Percentiles rank a stretch among this genome's conserved stretches.
These are phyloP conservation scores for Empidonax alnorum DNA, from an alignment of 2,113 vertebrate genomes.

Conservation along the genomic window DNA sequence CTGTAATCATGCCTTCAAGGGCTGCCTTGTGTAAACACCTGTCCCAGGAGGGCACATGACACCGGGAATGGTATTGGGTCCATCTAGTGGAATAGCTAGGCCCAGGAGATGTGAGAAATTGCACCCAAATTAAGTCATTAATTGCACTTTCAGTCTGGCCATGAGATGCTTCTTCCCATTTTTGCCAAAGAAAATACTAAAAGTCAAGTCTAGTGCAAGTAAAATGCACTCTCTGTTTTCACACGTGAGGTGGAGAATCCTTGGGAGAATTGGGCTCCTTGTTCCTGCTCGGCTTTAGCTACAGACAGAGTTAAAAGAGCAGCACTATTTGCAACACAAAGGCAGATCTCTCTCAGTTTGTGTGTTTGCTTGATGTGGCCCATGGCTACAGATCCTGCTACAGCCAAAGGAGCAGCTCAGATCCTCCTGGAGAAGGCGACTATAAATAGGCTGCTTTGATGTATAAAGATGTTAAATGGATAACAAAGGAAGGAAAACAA, in stretches of 20 bases:
- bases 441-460: background rate
- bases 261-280: background rate
- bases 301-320: background rate
- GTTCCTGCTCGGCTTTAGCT: background rate
- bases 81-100: background rate
- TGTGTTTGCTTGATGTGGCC: background rate
- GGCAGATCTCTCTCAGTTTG: background rate
- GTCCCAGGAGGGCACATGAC: background rate
- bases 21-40: fast-evolving
- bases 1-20: background rate
- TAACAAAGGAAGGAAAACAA: background rate
- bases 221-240: background rate
- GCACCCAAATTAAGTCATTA: background rate
- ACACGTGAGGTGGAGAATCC: fast-evolving
- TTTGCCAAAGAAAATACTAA: background rate
- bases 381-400: background rate
- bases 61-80: background rate
- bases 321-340: background rate
- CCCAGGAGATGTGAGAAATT: background rate
- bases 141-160: background rate
- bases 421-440: background rate
- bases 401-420: background rate
- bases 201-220: fast-evolving
- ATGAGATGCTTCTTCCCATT: background rate
- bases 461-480: background rate